A percentile compares a stretch with the other conserved stretches of the same genome.
These are phyloP conservation scores for Drosophila funebris DNA, from an alignment of 1,140 invertebrate genomes.

Conservation along the genomic window DNA sequence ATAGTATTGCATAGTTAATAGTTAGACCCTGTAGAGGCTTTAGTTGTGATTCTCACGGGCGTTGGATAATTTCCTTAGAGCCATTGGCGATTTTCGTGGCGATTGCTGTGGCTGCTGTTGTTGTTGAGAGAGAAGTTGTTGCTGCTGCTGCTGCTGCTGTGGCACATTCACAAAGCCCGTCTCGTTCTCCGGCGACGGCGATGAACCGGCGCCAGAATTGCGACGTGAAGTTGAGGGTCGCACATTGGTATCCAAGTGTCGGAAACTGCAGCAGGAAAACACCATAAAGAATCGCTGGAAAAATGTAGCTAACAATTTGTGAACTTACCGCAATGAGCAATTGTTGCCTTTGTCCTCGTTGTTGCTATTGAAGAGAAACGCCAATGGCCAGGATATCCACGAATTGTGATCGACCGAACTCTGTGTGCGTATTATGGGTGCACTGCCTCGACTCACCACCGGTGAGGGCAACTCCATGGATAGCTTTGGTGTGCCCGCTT, in stretches of 20 bases:
- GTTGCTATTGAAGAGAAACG: slow-evolving; percentile 90
- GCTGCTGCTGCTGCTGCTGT: slow-evolving; percentile 49
- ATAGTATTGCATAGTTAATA: slow-evolving; percentile 24
- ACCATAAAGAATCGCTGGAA: not conserved
- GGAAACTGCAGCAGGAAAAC: slow-evolving; percentile 86
- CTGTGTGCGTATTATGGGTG: slow-evolving; percentile 84
- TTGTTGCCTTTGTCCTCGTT: slow-evolving; percentile 89
- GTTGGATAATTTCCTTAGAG: slow-evolving; percentile 67
- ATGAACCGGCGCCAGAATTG: slow-evolving; percentile 85
- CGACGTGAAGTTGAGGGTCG: slow-evolving; percentile 84
- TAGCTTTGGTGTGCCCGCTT: slow-evolving; percentile 86
- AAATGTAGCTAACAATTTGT: not conserved
- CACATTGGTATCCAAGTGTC: slow-evolving; percentile 91
- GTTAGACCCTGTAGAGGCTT: slow-evolving; percentile 7
- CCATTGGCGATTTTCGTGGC: slow-evolving; percentile 83
- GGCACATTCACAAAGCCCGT: slow-evolving; percentile 53
- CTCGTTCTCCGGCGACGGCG: slow-evolving; percentile 87
- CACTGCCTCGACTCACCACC: slow-evolving; percentile 84
- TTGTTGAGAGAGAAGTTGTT: slow-evolving; percentile 31
- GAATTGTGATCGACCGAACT: slow-evolving; percentile 85
- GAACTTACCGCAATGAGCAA: slow-evolving; percentile 90
- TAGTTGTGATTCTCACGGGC: slow-evolving; percentile 57
- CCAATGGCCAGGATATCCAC: slow-evolving; percentile 95
- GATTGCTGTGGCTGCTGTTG: slow-evolving; percentile 61
- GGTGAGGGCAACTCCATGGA: slow-evolving; percentile 83